A percentile compares a stretch with the other conserved stretches of the same genome.
These are phyloP conservation scores for Drosophila mojavensis DNA, from an alignment of 1,140 invertebrate genomes.

Conservation along the genomic window DNA sequence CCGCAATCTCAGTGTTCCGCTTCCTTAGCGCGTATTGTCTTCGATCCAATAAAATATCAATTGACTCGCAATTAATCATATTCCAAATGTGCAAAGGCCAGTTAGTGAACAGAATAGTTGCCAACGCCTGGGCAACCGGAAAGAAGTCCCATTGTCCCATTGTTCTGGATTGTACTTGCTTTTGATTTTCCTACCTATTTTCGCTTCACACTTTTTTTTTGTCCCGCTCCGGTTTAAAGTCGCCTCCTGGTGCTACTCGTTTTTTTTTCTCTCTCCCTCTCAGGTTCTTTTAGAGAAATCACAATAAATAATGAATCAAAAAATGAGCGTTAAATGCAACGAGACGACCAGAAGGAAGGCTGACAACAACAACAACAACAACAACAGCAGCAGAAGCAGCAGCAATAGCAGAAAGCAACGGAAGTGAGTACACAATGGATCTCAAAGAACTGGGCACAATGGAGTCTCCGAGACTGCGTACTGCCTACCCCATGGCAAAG, in stretches of 20 bases:
- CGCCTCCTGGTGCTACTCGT: conserved; percentile 59
- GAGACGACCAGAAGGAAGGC: conserved; percentile 44
- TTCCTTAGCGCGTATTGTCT: conserved; percentile 42
- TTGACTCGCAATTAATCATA: conserved; percentile 84
- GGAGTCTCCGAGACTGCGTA: conserved; percentile 29
- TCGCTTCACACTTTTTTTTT: conserved; percentile 71
- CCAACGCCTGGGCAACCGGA: conserved; percentile 55
- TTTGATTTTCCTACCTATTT: conserved; percentile 39
- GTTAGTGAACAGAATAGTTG: conserved; percentile 21
- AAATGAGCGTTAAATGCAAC: conserved; percentile 83
- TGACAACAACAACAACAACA: not conserved
- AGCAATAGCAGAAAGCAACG: conserved; percentile 45
- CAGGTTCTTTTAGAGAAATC: conserved; percentile 56
- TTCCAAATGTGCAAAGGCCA: conserved; percentile 68
- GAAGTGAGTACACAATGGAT: conserved; percentile 73
- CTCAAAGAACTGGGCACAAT: conserved; percentile 37
- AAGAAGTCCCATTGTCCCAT: conserved; percentile 68
- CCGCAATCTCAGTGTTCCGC: conserved; percentile 41
- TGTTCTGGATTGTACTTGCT: conserved; percentile 58
- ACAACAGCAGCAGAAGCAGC: too few relatives aligned
- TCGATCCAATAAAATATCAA: conserved; percentile 80
- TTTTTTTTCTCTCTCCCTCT: conserved; percentile 12
- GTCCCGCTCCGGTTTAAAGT: conserved; percentile 36
- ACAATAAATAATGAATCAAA: conserved; percentile 83
- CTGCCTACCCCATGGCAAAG: conserved; percentile 48